Evolutionary conservation across 2,888 invertebrate genomes (phyloP), one percentile per base, ranked within the genome.

Genomic region (Watsonalla cultraria): DNA sequence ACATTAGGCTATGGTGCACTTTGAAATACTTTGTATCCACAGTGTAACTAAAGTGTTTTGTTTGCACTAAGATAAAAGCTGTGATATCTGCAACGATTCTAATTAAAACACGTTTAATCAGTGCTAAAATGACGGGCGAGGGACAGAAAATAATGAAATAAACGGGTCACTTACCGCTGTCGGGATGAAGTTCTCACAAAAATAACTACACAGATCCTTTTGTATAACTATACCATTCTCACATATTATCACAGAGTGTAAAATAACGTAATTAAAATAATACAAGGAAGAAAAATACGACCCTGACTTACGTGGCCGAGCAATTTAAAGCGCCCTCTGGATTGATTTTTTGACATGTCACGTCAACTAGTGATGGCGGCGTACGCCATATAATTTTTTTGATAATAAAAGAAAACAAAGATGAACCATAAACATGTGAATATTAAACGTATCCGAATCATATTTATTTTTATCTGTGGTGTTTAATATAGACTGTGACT

Each of bases 231-330:
- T 70, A 85, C 75, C 86, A 86, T 86, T 77, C 76, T 89, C 80
- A 86, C 86, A 80, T 82, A 80, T 72, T 85, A 80, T 68, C 76
- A 74, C 74, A 76, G 70, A 74, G 73, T 67, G 72, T 72, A 74
- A 80, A 80, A 73, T 74, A 83, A 77, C 74, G 76, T 78, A 81
- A 78, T 80, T 82, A 78, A 58, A 84, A 73, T 77, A 79, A 72
- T 78, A 75, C 78, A 79, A 76, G 75, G 78, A 80, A 82, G 79
- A 80, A 88, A 86, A 88, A 86, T 86, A 86, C 86, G 82, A 87
- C 85, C 89, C 86, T 84, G 87, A 88, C 90, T 89, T 90, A 90
- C 90, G 90, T 90, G 90, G 90, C 90, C 81, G 89, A 84, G 83
- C 82, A 80, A 86, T 81, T 78, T 74, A 71, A 69, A 86, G 88